Conservation (phyloP, 2,113 vertebrate genomes). For the Myodes glareolus region DNA sequence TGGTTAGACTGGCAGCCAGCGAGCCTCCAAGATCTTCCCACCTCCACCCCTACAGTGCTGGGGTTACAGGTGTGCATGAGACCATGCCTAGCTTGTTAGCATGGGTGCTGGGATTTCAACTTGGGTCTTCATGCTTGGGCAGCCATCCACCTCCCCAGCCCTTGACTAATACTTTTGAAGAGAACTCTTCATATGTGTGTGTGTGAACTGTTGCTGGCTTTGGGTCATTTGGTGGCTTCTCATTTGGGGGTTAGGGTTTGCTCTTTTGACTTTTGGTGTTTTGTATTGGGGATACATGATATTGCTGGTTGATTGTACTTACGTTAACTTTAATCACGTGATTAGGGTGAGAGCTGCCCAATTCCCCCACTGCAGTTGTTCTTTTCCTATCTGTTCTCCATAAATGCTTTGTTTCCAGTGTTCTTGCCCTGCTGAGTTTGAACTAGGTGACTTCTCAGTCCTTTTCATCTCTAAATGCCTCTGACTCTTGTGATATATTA, state of each 20-base stretch:
- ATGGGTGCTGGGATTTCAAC: neutral
- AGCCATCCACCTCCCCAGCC: neutral
- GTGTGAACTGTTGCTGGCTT: neutral
- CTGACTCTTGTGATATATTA: slow-evolving; percentile 15
- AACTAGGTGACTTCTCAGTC: slow-evolving; percentile 29
- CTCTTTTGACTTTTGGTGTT: neutral
- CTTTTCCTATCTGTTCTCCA: neutral
- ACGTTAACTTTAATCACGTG: neutral
- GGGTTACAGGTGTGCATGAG: neutral
- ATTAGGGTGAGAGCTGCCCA: neutral
- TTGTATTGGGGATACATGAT: neutral
- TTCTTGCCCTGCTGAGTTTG: slow-evolving; percentile 16
- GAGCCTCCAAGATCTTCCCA: neutral
- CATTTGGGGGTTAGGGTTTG: neutral
- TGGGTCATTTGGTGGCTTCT: neutral
- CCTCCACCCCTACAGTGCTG: neutral
- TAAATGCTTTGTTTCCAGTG: neutral
- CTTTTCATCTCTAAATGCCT: slow-evolving; percentile 55
- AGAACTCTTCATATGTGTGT: neutral
- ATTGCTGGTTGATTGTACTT: neutral
- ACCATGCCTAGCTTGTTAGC: neutral
- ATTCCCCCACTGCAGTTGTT: neutral
- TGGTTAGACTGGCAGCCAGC: no score
- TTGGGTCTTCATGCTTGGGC: neutral
- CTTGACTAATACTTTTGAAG: neutral